Percentiles rank a stretch among this genome's conserved stretches.
Evolutionary conservation across 2,797 vertebrate species (phyloP).

Genomic region (Pogonophryne albipinna): DNA sequence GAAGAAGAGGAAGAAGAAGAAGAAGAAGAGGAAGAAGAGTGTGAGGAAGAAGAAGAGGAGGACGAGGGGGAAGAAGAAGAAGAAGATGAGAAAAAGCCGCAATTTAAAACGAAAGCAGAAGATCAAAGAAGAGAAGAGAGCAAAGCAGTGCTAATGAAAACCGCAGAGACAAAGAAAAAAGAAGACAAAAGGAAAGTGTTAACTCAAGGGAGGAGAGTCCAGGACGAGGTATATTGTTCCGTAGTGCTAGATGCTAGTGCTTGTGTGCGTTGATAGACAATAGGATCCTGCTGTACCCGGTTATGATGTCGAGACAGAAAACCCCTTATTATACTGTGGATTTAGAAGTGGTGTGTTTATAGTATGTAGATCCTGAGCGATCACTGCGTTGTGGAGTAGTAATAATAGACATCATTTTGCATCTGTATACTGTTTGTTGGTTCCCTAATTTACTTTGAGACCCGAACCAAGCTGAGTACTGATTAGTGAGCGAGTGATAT

Average conservation of each 20-base stretch:
- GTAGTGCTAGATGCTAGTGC: conserved; percentile 48
- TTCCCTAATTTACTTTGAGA: conserved; percentile 16
- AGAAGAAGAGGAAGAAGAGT: conserved; percentile 22
- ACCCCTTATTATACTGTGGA: conserved; percentile 3
- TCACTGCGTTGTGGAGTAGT: conserved; percentile 30
- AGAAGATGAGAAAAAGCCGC: conserved; percentile 41
- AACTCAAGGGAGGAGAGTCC: conserved; percentile 59
- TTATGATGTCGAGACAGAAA: conserved; percentile 17
- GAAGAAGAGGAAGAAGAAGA: conserved; percentile 6
- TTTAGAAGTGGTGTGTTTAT: conserved; percentile 18
- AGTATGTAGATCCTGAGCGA: conserved; percentile 6
- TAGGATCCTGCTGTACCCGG: background rate
- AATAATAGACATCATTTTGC: conserved; percentile 33
- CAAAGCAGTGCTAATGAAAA: conserved; percentile 48
- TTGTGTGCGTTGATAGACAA: conserved; percentile 38
- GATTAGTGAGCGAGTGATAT: conserved; percentile 28
- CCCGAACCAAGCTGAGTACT: conserved; percentile 8
- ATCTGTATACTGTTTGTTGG: conserved; percentile 37
- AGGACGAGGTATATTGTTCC: conserved; percentile 70
- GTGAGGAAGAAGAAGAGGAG: conserved; percentile 16
- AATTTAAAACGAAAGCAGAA: conserved; percentile 44
- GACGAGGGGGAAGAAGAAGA: background rate
- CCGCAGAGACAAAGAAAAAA: conserved; percentile 43
- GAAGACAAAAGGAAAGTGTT: conserved; percentile 52
- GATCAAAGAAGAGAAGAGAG: conserved; percentile 42